phyloP scores from a whole-genome alignment of 1,140 invertebrate species.

The Chelonus insularis region DNA sequence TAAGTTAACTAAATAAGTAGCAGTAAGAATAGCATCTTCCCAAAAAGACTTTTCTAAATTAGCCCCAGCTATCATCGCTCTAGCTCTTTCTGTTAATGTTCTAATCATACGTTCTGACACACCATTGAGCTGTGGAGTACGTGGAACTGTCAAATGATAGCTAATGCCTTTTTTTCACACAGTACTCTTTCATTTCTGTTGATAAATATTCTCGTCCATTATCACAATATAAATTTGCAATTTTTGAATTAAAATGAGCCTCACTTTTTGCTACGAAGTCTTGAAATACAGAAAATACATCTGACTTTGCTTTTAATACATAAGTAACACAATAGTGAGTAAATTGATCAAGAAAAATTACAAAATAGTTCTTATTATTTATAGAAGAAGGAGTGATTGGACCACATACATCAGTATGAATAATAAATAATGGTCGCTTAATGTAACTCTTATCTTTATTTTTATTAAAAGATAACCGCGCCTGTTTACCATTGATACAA shows the following conservation, averaged over 20 bases:
- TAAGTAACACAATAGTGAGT: conserved; percentile 27
- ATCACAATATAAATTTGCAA: conserved; percentile 11
- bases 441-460: conserved; percentile 4
- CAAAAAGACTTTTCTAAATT: conserved; percentile 43
- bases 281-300: conserved; percentile 21
- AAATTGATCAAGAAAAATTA: conserved; percentile 17
- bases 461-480: conserved; percentile 36
- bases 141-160: conserved; percentile 17
- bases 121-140: conserved; percentile 15
- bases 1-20: conserved; percentile 28
- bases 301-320: conserved; percentile 23
- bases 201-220: conserved; percentile 15
- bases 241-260: conserved; percentile 4
- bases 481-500: conserved; percentile 56
- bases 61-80: conserved; percentile 44
- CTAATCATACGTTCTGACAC: conserved; percentile 50
- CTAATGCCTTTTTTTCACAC: conserved; percentile 19
- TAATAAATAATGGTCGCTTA: conserved; percentile 2
- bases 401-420: conserved; percentile 12
- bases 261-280: conserved; percentile 14
- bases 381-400: conserved; percentile 21
- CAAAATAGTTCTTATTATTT: conserved; percentile 1
- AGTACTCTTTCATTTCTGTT: conserved; percentile 13
- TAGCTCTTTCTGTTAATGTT: conserved; percentile 52
- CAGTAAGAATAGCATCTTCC: conserved; percentile 51